phyloP scores from a whole-genome alignment of 1,140 invertebrate genomes.

The Megathymus violae region DNA sequence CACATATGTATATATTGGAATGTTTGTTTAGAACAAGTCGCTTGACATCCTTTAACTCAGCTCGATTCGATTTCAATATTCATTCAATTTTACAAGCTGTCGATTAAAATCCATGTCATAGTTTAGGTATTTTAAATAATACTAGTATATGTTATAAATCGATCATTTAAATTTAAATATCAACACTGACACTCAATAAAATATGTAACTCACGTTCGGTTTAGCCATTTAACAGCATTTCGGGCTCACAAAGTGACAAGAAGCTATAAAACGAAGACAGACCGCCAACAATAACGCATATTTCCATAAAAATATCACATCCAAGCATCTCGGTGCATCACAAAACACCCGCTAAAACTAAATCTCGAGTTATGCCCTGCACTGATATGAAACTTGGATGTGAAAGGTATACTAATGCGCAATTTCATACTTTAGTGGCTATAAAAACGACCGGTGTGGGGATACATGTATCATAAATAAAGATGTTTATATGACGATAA shows the following conservation, averaged over 20 bases:
- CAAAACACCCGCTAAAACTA: slow-evolving; percentile 66
- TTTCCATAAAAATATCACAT: slow-evolving; percentile 68
- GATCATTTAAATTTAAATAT: not conserved
- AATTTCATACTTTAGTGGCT: slow-evolving; percentile 76
- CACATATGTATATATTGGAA: too few relatives aligned
- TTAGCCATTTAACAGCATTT: slow-evolving; percentile 35
- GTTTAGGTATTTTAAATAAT: too few relatives aligned
- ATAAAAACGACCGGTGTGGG: slow-evolving; percentile 61
- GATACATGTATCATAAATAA: slow-evolving; percentile 69
- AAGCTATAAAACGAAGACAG: slow-evolving; percentile 62
- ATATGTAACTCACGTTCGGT: slow-evolving; percentile 9
- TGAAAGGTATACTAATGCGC: slow-evolving; percentile 74
- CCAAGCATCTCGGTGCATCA: slow-evolving; percentile 51
- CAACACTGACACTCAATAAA: not conserved
- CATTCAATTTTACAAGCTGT: too few relatives aligned
- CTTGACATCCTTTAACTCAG: too few relatives aligned
- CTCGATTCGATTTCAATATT: too few relatives aligned
- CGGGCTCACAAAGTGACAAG: slow-evolving; percentile 57
- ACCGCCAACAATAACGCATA: slow-evolving; percentile 56
- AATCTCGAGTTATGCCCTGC: slow-evolving; percentile 66
- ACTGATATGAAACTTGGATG: slow-evolving; percentile 63
- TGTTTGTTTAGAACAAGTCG: too few relatives aligned
- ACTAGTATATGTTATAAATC: too few relatives aligned
- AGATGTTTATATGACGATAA: slow-evolving; percentile 67
- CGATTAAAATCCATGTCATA: too few relatives aligned